Conservation (phyloP, 2,113 vertebrate species). For the Garra rufa region DNA sequence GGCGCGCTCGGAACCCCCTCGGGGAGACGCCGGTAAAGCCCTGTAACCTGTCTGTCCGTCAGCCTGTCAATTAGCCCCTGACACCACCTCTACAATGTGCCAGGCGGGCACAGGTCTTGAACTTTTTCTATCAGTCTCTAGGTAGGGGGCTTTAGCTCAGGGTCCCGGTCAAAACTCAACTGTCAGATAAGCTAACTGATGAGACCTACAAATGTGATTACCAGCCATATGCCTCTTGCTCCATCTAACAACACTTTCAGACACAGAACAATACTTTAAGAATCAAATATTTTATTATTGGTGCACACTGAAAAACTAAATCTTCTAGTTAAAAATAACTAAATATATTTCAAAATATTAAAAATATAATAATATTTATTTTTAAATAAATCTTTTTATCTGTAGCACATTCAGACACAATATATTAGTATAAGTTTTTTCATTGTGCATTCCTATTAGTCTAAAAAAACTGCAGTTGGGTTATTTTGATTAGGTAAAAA, state of each 20-base stretch:
- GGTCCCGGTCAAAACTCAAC: constrained; percentile 26
- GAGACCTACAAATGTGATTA: constrained; percentile 44
- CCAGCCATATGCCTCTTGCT: background rate
- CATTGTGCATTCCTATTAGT: no score
- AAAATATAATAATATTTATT: no score
- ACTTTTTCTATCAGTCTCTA: constrained; percentile 15
- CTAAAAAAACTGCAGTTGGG: no score
- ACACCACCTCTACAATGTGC: constrained; percentile 11
- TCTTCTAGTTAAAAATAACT: no score
- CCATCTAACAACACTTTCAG: background rate
- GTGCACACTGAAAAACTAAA: background rate
- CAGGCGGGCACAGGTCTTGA: constrained; percentile 24
- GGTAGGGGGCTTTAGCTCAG: constrained; percentile 26
- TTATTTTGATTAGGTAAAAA: no score
- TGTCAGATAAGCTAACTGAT: constrained; percentile 52
- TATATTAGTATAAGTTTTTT: no score
- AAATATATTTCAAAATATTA: no score
- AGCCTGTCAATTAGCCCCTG: constrained; percentile 61
- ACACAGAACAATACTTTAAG: constrained; percentile 12
- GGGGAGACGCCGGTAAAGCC: constrained; percentile 47
- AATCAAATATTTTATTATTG: constrained; percentile 19
- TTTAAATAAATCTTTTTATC: no score
- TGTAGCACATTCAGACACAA: background rate
- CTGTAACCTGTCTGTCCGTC: constrained; percentile 67
- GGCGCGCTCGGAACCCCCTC: constrained; percentile 33